Evolutionary conservation across 2,888 invertebrate species (phyloP).

Genomic region (Aphrophora alni): DNA sequence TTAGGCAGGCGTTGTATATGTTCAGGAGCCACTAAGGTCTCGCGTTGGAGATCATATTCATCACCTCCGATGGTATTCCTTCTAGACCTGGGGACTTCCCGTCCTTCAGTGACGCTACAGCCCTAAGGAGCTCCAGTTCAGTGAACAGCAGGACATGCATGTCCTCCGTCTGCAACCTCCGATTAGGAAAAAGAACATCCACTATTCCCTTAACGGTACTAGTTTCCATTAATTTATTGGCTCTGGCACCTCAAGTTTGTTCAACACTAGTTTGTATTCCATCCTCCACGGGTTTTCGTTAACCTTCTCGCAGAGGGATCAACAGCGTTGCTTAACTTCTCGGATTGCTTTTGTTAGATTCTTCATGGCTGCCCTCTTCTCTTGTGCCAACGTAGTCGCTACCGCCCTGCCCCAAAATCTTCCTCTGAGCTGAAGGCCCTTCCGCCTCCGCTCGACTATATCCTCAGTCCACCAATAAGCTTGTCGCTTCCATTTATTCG

Average conservation of each 20-base stretch:
- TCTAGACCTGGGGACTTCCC: constrained; percentile 33
- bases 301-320: constrained; percentile 43
- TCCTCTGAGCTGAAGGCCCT: too few relatives aligned
- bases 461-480: too few relatives aligned
- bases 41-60: constrained; percentile 6
- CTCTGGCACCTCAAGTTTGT: background rate
- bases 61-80: constrained; percentile 23
- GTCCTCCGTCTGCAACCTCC: background rate
- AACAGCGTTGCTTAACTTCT: too few relatives aligned
- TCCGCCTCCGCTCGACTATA: too few relatives aligned
- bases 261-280: constrained; percentile 1
- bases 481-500: too few relatives aligned
- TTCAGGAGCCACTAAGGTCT: constrained; percentile 26
- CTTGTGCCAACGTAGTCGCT: too few relatives aligned
- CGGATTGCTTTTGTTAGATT: too few relatives aligned
- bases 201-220: background rate
- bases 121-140: constrained; percentile 14
- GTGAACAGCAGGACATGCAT: constrained; percentile 25
- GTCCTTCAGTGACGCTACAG: constrained; percentile 20
- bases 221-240: background rate
- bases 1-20: constrained; percentile 39
- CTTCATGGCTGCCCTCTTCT: too few relatives aligned
- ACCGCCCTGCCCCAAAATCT: too few relatives aligned
- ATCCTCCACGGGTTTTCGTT: background rate
- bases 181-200: background rate